Evolutionary conservation across 92 coral and sea anemone genomes (phyloP).

Genomic region (Heliopora coerulea): DNA sequence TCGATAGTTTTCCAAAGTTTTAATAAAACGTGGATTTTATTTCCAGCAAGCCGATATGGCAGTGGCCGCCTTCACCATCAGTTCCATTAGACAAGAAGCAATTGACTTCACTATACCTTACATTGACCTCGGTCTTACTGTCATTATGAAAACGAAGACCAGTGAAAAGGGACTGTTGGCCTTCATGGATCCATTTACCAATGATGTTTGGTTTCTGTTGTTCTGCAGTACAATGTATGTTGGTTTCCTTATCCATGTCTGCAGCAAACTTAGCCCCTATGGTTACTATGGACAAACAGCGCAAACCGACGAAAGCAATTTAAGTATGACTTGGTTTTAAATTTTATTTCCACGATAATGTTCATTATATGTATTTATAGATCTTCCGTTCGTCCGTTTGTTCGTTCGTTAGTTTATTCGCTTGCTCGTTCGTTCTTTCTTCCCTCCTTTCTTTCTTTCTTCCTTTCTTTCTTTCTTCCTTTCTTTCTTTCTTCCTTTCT

Average conservation of each 20-base stretch:
- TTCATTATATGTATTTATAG: no score
- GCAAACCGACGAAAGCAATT: constrained; percentile 51
- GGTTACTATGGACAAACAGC: constrained; percentile 88
- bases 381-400: background rate
- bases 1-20: no score
- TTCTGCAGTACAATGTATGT: constrained; percentile 61
- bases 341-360: no score
- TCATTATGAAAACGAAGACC: constrained; percentile 52
- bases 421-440: no score
- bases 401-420: background rate
- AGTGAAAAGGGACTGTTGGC: constrained; percentile 55
- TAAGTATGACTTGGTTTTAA: constrained; percentile 4
- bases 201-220: constrained; percentile 66
- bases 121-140: constrained; percentile 76
- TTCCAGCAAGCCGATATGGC: constrained; percentile 66
- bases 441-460: no score
- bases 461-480: no score
- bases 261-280: constrained; percentile 85
- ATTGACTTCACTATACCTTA: constrained; percentile 83
- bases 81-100: constrained; percentile 71
- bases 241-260: constrained; percentile 70
- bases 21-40: background rate
- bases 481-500: no score
- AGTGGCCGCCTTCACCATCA: constrained; percentile 78
- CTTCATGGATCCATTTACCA: constrained; percentile 70